Percentiles rank a stretch among this genome's conserved stretches.
Evolutionary conservation across 2,113 vertebrate species (phyloP).

Genomic region (Corynorhinus townsendii): DNA sequence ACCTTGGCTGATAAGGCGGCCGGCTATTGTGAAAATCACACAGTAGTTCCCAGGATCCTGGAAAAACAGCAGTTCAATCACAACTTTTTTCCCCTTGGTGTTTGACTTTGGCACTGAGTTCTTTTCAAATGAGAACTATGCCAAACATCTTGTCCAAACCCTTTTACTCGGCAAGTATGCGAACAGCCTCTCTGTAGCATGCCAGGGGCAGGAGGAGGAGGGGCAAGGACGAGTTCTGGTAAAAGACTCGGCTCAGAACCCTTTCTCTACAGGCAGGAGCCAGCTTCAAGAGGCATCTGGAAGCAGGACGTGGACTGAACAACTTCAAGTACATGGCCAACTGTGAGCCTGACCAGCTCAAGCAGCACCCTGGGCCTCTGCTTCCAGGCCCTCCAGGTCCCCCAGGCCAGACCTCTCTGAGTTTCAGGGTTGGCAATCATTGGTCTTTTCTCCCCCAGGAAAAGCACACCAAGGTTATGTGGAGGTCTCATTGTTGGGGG

Average conservation of each 20-base stretch:
- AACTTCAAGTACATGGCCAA: background rate
- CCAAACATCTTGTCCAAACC: slow-evolving; percentile 75
- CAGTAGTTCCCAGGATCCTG: slow-evolving; percentile 76
- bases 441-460: background rate
- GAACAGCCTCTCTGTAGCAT: slow-evolving; percentile 60
- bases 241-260: slow-evolving; percentile 4
- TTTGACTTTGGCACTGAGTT: slow-evolving; percentile 73
- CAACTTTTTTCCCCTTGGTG: slow-evolving; percentile 68
- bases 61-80: slow-evolving; percentile 75
- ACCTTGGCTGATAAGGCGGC: background rate
- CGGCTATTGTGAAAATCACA: slow-evolving; percentile 57
- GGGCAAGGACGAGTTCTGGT: slow-evolving; percentile 28
- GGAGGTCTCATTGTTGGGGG: background rate
- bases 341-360: background rate
- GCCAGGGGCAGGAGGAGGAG: slow-evolving; percentile 59
- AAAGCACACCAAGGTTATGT: background rate
- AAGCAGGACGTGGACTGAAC: background rate
- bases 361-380: background rate
- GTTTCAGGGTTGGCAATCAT: background rate
- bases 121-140: slow-evolving; percentile 78
- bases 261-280: slow-evolving; percentile 16
- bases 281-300: background rate
- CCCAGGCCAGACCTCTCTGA: background rate
- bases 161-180: slow-evolving; percentile 67
- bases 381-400: background rate